Evolutionary conservation across 2,113 vertebrate species (phyloP).

Genomic region (Todiramphus chloris): DNA sequence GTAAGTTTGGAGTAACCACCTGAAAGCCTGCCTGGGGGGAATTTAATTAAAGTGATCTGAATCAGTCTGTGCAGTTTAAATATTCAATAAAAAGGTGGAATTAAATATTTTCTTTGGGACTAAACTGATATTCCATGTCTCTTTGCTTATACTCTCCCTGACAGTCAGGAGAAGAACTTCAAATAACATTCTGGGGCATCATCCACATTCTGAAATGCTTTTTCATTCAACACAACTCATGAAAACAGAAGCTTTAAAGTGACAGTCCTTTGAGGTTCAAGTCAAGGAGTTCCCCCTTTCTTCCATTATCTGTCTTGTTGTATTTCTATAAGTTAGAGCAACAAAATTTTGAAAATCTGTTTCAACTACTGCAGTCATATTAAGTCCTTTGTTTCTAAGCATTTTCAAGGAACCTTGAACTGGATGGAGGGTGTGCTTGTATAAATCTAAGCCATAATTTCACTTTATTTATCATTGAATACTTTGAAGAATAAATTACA

Average conservation of each 20-base stretch:
- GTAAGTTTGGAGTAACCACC: background rate
- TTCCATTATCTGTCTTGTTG: background rate
- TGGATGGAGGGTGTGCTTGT: background rate
- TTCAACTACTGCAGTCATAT: background rate
- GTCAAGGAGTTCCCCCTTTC: background rate
- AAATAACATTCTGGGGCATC: background rate
- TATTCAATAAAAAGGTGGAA: background rate
- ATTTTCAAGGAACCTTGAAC: background rate
- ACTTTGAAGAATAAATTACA: background rate
- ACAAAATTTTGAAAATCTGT: background rate
- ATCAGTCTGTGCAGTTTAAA: background rate
- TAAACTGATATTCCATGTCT: background rate
- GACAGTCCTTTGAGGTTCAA: background rate
- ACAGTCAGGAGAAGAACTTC: background rate
- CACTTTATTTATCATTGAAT: background rate
- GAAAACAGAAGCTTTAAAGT: background rate
- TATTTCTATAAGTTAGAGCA: background rate
- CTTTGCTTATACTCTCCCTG: background rate
- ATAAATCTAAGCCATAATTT: background rate
- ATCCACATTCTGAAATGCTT: background rate
- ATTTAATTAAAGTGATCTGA: constrained; percentile 38
- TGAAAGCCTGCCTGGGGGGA: background rate
- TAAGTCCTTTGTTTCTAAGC: background rate
- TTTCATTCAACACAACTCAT: background rate
- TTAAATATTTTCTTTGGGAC: background rate